These are phyloP conservation scores for Poeciliopsis prolifica DNA, from an alignment of 2,113 vertebrate species.

Conservation along the genomic window DNA sequence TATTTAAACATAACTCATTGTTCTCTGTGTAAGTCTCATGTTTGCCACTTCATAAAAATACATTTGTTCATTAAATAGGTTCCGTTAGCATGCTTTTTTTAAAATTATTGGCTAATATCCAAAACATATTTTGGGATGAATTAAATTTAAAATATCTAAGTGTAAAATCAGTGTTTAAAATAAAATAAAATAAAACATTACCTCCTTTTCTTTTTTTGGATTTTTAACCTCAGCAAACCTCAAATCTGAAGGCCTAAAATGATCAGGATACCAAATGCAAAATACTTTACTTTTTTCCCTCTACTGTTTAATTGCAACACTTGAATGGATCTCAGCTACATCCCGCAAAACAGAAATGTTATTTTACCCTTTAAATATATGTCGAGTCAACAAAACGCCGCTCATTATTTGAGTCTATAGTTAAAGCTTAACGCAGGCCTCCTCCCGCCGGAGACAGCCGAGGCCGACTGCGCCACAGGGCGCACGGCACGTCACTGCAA, in stretches of 20 bases:
- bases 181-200: background rate
- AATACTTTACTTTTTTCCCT: no score
- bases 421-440: conserved; percentile 32
- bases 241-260: no score
- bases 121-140: background rate
- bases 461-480: conserved; percentile 5
- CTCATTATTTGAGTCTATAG: background rate
- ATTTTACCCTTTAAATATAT: background rate
- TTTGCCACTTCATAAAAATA: no score
- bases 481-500: conserved; percentile 12
- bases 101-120: background rate
- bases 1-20: no score
- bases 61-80: background rate
- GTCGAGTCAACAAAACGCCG: background rate
- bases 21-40: no score
- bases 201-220: background rate
- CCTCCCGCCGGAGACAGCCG: conserved; percentile 17
- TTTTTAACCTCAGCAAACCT: no score
- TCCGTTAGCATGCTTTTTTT: background rate
- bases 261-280: no score
- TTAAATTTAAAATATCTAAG: no score
- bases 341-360: no score
- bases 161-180: background rate
- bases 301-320: no score
- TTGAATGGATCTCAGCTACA: no score